A percentile compares a stretch with the other conserved stretches of the same genome.
phyloP scores from a whole-genome alignment of 2,888 invertebrate species.

The Drosophila fulvimacula region DNA sequence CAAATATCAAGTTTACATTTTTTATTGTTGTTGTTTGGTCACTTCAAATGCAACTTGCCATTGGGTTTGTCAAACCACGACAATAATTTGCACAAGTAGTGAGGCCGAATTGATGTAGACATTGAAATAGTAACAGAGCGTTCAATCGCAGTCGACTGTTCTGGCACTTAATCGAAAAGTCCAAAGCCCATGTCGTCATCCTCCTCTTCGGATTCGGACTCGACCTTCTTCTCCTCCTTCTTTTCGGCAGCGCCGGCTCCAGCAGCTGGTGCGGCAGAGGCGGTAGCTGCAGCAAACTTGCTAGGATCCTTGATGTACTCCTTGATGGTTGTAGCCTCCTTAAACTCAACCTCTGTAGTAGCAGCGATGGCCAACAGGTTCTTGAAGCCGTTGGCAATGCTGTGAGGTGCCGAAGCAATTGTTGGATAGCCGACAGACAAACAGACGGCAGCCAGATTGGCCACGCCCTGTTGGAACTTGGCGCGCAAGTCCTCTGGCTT shows the following conservation, averaged over 20 bases:
- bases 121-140: conserved; percentile 36
- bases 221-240: conserved; percentile 91
- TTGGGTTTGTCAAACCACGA: conserved; percentile 84
- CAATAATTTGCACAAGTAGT: conserved; percentile 79
- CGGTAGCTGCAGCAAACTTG: conserved; percentile 92
- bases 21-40: conserved; percentile 48
- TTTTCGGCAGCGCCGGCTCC: conserved; percentile 88
- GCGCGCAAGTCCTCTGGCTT: conserved; percentile 97
- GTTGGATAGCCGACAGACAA: conserved; percentile 98
- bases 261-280: conserved; percentile 87
- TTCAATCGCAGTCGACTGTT: conserved; percentile 9
- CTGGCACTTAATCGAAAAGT: conserved; percentile 90
- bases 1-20: conserved; percentile 51
- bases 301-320: conserved; percentile 98
- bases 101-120: conserved; percentile 43
- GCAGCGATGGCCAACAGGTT: conserved; percentile 98
- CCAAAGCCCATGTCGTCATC: conserved; percentile 99
- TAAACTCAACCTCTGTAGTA: conserved; percentile 97
- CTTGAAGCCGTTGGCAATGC: conserved; percentile 98
- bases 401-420: conserved; percentile 98
- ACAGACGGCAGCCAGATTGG: conserved; percentile 96
- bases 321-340: conserved; percentile 96
- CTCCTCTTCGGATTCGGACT: conserved; percentile 90
- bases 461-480: conserved; percentile 96
- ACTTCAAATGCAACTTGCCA: conserved; percentile 79